Conservation (phyloP, 1,140 invertebrate genomes). For the Anoplolepis gracilipes region DNA sequence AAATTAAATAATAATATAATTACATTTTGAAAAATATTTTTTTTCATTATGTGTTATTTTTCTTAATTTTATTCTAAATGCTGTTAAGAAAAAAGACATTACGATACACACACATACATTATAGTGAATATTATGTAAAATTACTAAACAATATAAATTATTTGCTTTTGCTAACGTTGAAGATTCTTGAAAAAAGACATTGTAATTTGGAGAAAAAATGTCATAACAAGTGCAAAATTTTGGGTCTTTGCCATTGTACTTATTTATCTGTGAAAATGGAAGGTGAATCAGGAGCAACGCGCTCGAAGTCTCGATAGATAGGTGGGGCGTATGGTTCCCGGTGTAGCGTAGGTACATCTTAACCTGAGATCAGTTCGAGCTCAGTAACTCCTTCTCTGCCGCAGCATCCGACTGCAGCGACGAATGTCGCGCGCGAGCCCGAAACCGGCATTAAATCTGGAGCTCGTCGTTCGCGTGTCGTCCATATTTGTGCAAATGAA, state of each 20-base stretch:
- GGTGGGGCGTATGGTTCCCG: slow-evolving; percentile 67
- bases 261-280: slow-evolving; percentile 61
- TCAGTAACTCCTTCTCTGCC: slow-evolving; percentile 82
- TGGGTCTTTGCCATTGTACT: background rate
- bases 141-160: background rate
- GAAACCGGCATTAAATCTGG: background rate
- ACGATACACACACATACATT: background rate
- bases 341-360: slow-evolving; percentile 75
- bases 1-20: too few species aligned
- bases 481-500: slow-evolving; percentile 17
- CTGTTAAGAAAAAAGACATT: background rate
- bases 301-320: slow-evolving; percentile 58
- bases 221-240: background rate
- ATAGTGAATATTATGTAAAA: background rate
- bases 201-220: background rate
- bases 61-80: too few species aligned
- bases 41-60: too few species aligned
- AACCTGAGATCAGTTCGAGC: slow-evolving; percentile 77
- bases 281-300: slow-evolving; percentile 61
- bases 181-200: too few species aligned
- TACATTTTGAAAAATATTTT: background rate
- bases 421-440: slow-evolving; percentile 32
- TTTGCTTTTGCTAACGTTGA: background rate
- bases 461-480: background rate
- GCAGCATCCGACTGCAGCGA: slow-evolving; percentile 79